A percentile compares a stretch with the other conserved stretches of the same genome.
Evolutionary conservation across 1,140 invertebrate species (phyloP).

Genomic region (Euura saliciscinereae): DNA sequence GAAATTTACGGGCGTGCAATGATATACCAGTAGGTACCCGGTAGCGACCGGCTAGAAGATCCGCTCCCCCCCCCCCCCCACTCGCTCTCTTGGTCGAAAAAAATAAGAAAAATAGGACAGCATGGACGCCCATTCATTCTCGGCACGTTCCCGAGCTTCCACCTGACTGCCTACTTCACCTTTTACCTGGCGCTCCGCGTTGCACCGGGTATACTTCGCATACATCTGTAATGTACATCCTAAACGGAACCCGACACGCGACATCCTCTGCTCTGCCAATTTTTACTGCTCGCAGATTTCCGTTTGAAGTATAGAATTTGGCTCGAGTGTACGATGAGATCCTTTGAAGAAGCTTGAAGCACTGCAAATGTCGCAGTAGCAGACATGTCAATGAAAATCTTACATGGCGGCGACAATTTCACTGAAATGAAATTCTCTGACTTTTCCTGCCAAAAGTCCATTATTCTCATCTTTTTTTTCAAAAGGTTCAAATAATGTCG

Average conservation of each 20-base stretch:
- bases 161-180: conserved; percentile 38
- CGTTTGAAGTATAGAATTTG: not conserved
- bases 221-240: not conserved
- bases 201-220: not conserved
- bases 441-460: too few species aligned
- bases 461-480: too few species aligned
- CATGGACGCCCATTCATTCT: conserved; percentile 43
- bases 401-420: too few species aligned
- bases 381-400: too few species aligned
- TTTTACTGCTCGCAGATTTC: conserved; percentile 13
- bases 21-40: conserved; percentile 29
- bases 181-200: conserved; percentile 9
- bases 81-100: too few species aligned
- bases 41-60: not conserved
- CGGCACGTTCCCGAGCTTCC: conserved; percentile 46
- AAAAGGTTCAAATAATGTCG: too few species aligned
- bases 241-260: conserved; percentile 5
- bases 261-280: not conserved
- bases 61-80: not conserved
- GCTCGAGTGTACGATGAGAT: not conserved
- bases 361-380: too few species aligned
- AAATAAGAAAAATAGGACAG: too few species aligned
- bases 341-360: too few species aligned
- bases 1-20: conserved; percentile 57
- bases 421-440: too few species aligned